Percentiles rank a stretch among this genome's conserved stretches.
Evolutionary conservation across 2,888 invertebrate genomes (phyloP).

Genomic region (Neoaliturus tenellus): DNA sequence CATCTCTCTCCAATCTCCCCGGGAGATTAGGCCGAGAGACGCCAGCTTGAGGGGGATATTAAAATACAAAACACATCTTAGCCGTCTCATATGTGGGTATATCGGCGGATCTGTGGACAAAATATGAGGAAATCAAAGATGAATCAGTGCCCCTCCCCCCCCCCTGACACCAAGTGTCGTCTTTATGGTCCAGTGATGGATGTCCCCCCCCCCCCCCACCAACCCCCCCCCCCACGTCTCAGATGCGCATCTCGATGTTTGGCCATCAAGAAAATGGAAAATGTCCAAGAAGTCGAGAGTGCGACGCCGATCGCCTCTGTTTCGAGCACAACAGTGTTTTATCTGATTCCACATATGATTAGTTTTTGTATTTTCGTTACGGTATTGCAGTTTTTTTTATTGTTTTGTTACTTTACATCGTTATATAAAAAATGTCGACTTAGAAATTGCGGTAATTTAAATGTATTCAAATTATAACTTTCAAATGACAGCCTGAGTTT

Average conservation of each 20-base stretch:
- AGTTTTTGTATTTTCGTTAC: too few species aligned
- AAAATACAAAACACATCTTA: constrained; percentile 51
- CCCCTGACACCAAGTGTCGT: constrained; percentile 42
- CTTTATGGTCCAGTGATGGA: constrained; percentile 57
- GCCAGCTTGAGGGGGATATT: constrained; percentile 34
- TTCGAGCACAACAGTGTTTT: not conserved
- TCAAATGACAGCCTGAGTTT: too few species aligned
- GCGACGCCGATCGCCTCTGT: not conserved
- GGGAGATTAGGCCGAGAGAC: not conserved
- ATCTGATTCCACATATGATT: not conserved
- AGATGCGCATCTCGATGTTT: constrained; percentile 32
- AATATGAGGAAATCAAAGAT: constrained; percentile 58
- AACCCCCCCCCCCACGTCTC: not conserved
- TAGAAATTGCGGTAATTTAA: too few species aligned
- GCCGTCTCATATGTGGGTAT: constrained; percentile 30
- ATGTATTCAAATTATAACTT: too few species aligned
- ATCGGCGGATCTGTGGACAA: constrained; percentile 47
- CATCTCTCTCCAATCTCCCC: not conserved
- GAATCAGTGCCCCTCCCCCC: constrained; percentile 43
- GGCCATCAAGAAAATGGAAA: constrained; percentile 53
- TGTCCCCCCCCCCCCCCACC: constrained; percentile 10
- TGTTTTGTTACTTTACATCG: not conserved
- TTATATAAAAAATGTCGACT: too few species aligned
- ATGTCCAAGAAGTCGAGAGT: constrained; percentile 28
- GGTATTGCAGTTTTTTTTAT: too few species aligned